Evolutionary conservation across 2,113 vertebrate species (phyloP), one percentile per base, ranked within the genome.

Genomic region (Balaeniceps rex): DNA sequence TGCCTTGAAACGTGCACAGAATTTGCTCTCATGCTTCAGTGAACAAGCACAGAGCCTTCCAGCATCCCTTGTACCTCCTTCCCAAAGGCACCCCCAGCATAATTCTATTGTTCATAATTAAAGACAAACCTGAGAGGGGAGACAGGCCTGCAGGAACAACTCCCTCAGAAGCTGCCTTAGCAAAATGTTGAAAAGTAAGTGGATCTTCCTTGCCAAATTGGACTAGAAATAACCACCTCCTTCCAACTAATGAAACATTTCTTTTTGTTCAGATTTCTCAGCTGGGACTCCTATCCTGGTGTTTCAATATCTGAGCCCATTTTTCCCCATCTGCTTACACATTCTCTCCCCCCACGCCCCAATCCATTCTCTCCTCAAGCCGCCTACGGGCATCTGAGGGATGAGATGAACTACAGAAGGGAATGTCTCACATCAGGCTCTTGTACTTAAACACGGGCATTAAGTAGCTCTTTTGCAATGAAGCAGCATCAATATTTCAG

Each of bases 401-500:
- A 38, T 63, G 51, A 75, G 47, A 63, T 21, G 64, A 93, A 91
- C 64, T 88, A 22, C 77, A 80, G 47, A 83, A 93, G 12, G 36
- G 46, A 77, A 78, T 10, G 12, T 78, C 68, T 81, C 60, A 47
- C 38, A 58, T 68, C 10, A 2, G 12, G 42, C 26, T 83, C 61
- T 58, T 58, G 21, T 34, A 38, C 51, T 87, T 88, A 79, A 84
- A 87, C 42, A 38, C 3, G 61, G 60, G 55, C 44, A 78, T 87
- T 91, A 93, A 95, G 69, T 25, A 68, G 69, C 18, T 68, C 65
- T 89, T 88, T 63, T 71, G 64, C 60, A 92, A 87, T 28, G 72
- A 94, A 92, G 80, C 55, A 71, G 72, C 68, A 92, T 87, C 83
- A 86, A 66, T 92, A 96, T 95, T 93, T 91, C 92, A 96, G 60